Percentiles rank a stretch among this genome's conserved stretches.
phyloP scores from a whole-genome alignment of 2,797 vertebrate genomes.

The Pseudotriccus pelzelni region DNA sequence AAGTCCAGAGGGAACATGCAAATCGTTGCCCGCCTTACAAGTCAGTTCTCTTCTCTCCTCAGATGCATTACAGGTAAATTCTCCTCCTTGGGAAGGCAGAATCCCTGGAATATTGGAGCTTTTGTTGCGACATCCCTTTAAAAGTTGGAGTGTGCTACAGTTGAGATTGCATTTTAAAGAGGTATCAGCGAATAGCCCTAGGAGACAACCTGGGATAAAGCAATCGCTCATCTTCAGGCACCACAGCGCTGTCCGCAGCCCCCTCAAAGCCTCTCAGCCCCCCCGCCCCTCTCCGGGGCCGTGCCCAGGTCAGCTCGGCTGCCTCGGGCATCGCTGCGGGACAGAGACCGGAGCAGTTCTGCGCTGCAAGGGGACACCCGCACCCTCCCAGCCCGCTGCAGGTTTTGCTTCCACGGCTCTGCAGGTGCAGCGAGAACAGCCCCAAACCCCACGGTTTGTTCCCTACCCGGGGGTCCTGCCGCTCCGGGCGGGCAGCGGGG shows the following conservation, averaged over 20 bases:
- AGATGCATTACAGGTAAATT: background rate
- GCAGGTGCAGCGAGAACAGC: rapidly evolving
- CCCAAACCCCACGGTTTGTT: rapidly evolving
- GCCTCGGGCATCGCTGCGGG: background rate
- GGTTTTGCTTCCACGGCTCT: rapidly evolving
- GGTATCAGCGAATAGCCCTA: background rate
- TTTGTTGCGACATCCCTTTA: background rate
- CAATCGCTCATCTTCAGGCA: background rate
- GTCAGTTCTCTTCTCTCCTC: conserved; percentile 16
- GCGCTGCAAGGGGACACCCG: background rate
- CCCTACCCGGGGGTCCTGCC: rapidly evolving
- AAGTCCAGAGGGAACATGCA: conserved; percentile 35
- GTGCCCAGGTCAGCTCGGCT: rapidly evolving
- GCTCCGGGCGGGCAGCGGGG: background rate
- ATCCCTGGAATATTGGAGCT: background rate
- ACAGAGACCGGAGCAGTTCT: rapidly evolving
- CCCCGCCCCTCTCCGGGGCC: rapidly evolving
- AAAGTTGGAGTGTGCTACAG: background rate
- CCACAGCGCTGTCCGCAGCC: background rate
- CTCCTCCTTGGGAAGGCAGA: background rate
- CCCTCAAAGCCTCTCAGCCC: background rate
- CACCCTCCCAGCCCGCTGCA: background rate
- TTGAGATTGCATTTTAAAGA: background rate
- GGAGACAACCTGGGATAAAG: background rate
- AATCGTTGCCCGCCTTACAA: background rate